Evolutionary conservation across 2,797 vertebrate species (phyloP), one percentile per base, ranked within the genome.

Genomic region (Alosa sapidissima): DNA sequence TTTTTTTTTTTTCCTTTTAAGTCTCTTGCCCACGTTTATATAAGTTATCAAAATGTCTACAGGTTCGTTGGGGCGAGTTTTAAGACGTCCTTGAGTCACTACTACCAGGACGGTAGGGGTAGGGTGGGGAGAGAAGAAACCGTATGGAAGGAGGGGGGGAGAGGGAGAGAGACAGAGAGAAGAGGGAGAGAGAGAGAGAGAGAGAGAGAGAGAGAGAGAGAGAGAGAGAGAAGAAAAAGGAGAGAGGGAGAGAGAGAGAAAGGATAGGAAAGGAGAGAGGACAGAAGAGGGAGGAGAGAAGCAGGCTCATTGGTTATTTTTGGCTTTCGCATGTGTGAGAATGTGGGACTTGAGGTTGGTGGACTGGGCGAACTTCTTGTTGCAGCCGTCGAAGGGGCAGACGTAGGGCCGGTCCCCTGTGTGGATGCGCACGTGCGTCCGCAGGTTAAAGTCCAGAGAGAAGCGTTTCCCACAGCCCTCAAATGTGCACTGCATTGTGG

Each of bases 281-380:
- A 89, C 86, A 81, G 86, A 82, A 85, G 2, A 82, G 86, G 16
- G 82, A 81, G 68, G 87, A 85, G 49, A 86, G 60, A 81, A 19
- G 88, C 85, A 68, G 11, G 93, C 94, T 99, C 97, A 99, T 96
- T 98, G 98, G 97, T 98, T 99, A 93, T 99, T 99, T 97, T 99
- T 99, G 96, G 98, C 98, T 97, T 99, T 99, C 90, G 98, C 98
- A 3, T 99, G 98, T 97, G 98, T 99, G 94, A 99, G 96, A 92
- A 99, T 99, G 96, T 99, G 98, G 93, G 98, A 99, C 96, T 99
- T 99, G 93, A 99, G 96, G 94, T 99, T 99, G 96, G 98, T 99
- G 78, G 98, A 99, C 95, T 99, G 98, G 92, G 98, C 98, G 78
- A 99, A 99, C 94, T 99, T 99, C 96, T 99, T 99, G 96, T 99